phyloP scores from a whole-genome alignment of 2,888 invertebrate species.

The Augiades crinisus region DNA sequence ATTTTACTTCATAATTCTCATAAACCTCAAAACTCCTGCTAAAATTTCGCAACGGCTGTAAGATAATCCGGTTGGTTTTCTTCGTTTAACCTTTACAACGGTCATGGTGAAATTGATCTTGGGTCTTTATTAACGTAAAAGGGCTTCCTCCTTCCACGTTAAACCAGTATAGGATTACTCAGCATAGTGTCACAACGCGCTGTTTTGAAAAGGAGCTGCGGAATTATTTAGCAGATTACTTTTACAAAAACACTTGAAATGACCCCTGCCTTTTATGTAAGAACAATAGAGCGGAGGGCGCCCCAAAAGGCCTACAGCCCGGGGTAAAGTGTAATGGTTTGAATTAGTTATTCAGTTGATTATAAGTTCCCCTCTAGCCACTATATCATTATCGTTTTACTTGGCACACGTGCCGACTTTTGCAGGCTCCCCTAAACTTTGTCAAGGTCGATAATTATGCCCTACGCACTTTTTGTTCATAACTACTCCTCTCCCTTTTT shows the following conservation, averaged over 20 bases:
- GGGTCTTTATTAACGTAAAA: slow-evolving; percentile 16
- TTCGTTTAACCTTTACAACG: slow-evolving; percentile 11
- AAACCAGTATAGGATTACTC: slow-evolving; percentile 22
- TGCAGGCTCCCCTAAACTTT: slow-evolving; percentile 58
- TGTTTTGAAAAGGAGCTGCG: slow-evolving; percentile 13
- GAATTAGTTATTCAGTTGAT: slow-evolving; percentile 80
- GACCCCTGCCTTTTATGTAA: slow-evolving; percentile 43
- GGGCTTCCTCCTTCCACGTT: slow-evolving; percentile 22
- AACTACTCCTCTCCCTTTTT: slow-evolving; percentile 39
- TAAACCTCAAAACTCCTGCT: background rate
- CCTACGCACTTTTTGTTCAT: slow-evolving; percentile 53
- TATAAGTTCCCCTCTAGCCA: slow-evolving; percentile 70
- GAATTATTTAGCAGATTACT: slow-evolving; percentile 48
- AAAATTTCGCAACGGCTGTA: too few species aligned
- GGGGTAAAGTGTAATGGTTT: slow-evolving; percentile 70
- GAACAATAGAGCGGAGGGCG: slow-evolving; percentile 52
- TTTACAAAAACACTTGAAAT: slow-evolving; percentile 54
- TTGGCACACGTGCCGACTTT: slow-evolving; percentile 69
- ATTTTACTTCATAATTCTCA: background rate
- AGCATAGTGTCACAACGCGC: slow-evolving; percentile 15
- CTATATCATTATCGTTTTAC: slow-evolving; percentile 78
- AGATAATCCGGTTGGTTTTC: too few species aligned
- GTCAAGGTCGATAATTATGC: slow-evolving; percentile 74
- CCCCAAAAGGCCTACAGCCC: slow-evolving; percentile 64
- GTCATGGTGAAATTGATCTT: slow-evolving; percentile 23